phyloP scores from a whole-genome alignment of 2,113 vertebrate genomes.

The Sceloporus tristichus region DNA sequence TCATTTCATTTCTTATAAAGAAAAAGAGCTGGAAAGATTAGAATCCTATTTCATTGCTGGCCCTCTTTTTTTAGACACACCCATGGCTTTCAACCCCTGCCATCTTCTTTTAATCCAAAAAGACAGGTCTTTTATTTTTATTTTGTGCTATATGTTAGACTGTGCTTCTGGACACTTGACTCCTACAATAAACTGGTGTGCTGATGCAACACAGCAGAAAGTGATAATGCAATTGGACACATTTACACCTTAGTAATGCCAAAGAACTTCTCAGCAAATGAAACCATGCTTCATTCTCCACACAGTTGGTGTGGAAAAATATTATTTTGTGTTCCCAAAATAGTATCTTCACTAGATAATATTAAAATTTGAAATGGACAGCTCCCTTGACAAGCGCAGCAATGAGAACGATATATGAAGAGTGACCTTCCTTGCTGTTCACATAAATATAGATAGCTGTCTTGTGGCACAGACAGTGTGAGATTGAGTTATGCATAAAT shows the following conservation, averaged over 20 bases:
- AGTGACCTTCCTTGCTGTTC: conserved; percentile 20
- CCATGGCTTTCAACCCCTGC: background rate
- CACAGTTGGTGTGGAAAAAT: background rate
- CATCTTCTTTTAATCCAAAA: conserved; percentile 15
- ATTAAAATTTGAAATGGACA: background rate
- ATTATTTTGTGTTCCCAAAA: background rate
- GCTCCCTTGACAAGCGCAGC: background rate
- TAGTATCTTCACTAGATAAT: background rate
- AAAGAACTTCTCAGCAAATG: conserved; percentile 26
- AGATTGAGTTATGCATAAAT: background rate
- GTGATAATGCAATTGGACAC: background rate
- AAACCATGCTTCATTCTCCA: background rate
- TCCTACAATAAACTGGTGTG: conserved; percentile 30
- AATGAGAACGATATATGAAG: background rate
- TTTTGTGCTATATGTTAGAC: background rate
- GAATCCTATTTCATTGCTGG: background rate
- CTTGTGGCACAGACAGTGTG: no score
- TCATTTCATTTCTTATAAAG: conserved; percentile 54
- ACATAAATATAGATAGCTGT: background rate
- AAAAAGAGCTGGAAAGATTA: conserved; percentile 19
- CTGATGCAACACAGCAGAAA: conserved; percentile 21
- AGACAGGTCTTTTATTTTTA: background rate
- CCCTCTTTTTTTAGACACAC: background rate
- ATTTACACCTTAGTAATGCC: background rate
- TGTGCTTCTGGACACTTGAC: conserved; percentile 19